A percentile compares a stretch with the other conserved stretches of the same genome.
These are phyloP conservation scores for Astur gentilis DNA, from an alignment of 2,113 vertebrate species.

Conservation along the genomic window DNA sequence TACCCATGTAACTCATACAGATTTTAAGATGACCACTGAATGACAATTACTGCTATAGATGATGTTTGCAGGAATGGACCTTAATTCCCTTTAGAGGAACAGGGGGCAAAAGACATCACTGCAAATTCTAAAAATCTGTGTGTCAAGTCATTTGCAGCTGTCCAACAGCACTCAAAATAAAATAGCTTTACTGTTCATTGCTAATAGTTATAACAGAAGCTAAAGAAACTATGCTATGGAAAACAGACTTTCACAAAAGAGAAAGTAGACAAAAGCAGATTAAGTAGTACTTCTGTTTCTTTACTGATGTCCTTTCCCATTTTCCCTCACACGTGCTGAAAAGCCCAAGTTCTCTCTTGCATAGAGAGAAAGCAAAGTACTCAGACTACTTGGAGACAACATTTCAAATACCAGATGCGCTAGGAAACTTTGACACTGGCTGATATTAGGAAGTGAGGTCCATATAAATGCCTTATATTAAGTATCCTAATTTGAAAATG, in stretches of 20 bases:
- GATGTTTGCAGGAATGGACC: background rate
- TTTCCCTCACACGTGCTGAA: background rate
- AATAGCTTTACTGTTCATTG: background rate
- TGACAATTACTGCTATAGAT: background rate
- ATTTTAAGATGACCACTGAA: background rate
- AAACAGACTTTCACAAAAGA: background rate
- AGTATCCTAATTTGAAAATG: background rate
- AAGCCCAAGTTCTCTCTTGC: background rate
- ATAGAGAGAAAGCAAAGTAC: conserved; percentile 13
- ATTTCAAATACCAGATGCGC: background rate
- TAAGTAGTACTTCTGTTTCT: background rate
- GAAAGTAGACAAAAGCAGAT: background rate
- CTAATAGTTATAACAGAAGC: background rate
- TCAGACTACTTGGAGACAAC: background rate
- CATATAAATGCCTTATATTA: background rate
- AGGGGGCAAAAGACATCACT: background rate
- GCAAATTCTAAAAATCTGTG: background rate
- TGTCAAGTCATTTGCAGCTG: background rate
- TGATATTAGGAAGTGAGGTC: background rate
- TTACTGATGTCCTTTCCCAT: background rate
- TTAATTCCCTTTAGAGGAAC: background rate
- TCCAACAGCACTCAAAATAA: background rate
- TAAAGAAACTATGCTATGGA: background rate
- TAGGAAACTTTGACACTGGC: background rate
- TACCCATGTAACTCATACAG: background rate